Conservation (phyloP, 2,113 vertebrate genomes). For the Bufo bufo region DNA sequence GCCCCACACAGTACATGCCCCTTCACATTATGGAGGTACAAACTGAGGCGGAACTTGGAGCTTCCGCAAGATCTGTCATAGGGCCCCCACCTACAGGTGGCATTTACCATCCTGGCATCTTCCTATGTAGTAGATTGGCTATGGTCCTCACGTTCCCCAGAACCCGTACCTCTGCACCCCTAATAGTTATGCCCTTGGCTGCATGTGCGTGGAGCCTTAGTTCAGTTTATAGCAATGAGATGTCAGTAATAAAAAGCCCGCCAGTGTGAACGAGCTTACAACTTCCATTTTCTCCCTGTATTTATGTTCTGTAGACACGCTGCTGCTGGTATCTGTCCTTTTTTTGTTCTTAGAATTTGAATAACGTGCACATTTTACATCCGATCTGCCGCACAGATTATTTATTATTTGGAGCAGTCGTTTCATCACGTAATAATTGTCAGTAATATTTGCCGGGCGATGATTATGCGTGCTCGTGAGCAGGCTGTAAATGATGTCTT, state of each 20-base stretch:
- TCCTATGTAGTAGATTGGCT: too few relatives aligned
- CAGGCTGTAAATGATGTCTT: neutral
- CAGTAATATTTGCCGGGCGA: neutral
- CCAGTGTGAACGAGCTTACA: neutral
- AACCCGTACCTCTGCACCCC: too few relatives aligned
- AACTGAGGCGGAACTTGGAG: too few relatives aligned
- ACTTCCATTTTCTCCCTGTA: neutral
- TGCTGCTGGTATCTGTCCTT: neutral
- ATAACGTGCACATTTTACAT: neutral
- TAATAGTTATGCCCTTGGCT: too few relatives aligned
- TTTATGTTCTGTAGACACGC: neutral
- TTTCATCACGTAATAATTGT: neutral
- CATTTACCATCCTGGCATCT: too few relatives aligned
- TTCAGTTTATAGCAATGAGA: too few relatives aligned
- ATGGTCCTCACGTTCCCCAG: too few relatives aligned
- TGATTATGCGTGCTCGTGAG: neutral
- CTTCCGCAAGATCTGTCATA: too few relatives aligned
- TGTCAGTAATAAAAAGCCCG: neutral
- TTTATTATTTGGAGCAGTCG: neutral
- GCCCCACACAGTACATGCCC: too few relatives aligned
- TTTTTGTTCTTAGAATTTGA: neutral
- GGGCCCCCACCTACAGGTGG: too few relatives aligned
- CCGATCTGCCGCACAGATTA: neutral
- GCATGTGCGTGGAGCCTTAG: too few relatives aligned
- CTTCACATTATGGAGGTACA: too few relatives aligned